Evolutionary conservation across 2,113 vertebrate genomes (phyloP).

Genomic region (Stercorarius parasiticus): DNA sequence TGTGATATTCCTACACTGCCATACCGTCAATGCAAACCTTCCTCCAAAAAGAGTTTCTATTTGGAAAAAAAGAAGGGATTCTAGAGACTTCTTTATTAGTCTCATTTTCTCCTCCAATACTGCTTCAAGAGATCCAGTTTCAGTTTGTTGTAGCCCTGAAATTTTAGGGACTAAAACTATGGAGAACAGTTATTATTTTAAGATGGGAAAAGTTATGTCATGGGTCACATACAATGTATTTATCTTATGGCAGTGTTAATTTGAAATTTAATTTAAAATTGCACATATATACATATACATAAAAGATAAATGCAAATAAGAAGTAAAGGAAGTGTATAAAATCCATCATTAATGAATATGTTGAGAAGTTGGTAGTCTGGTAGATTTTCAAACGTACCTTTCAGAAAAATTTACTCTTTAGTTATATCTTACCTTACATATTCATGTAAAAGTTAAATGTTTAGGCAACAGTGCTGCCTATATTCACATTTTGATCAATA

Average conservation of each 20-base stretch:
- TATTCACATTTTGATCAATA: background rate
- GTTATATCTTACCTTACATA: background rate
- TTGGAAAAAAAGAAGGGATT: background rate
- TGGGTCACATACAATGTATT: background rate
- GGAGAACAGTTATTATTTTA: background rate
- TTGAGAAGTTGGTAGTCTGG: background rate
- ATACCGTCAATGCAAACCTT: background rate
- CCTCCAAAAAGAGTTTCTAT: background rate
- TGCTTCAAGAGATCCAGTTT: background rate
- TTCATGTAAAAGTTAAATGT: background rate
- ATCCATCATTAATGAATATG: background rate
- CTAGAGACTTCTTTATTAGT: background rate
- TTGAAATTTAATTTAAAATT: background rate
- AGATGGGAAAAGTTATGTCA: background rate
- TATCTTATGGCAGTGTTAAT: background rate
- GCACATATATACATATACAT: accelerated
- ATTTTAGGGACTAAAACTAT: background rate
- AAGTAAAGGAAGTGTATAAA: background rate
- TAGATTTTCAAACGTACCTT: background rate
- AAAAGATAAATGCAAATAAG: background rate
- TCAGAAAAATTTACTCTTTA: background rate
- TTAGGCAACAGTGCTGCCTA: background rate
- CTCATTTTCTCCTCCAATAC: background rate
- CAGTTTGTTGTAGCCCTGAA: background rate
- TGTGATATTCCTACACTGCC: background rate